Evolutionary conservation across 2,888 invertebrate species (phyloP), one percentile per base, ranked within the genome.

Genomic region (Rhyacophila evoluta): DNA sequence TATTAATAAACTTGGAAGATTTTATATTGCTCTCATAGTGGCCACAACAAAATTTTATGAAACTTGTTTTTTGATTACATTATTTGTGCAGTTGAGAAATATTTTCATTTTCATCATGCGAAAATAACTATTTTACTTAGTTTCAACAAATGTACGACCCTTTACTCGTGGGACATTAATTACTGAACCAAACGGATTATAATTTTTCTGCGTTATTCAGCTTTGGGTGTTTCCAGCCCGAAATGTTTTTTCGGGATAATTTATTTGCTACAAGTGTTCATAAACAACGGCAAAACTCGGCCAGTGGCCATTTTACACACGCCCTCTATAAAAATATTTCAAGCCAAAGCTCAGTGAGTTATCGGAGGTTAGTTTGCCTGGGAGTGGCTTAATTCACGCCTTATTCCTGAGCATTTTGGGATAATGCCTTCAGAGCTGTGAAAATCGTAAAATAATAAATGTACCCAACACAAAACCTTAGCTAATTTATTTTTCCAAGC

Each of bases 291-390:
- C 55, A 41, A 79, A 80, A 77, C 70, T 75, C 78, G 77, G 79
- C 75, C 77, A 72, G 75, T 74, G 75, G 75, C 74, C 74, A 36
- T 70, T 74, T 75, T 74, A 77, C 78, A 38, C 79, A 82, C 82
- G 79, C 81, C 81, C 81, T 79, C 77, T 70, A 82, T 82, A 82
- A 80, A 82, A 82, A 82, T 80, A 82, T 82, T 82, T 82, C 78
- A 75, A 70, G 69, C 78, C 73, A 78, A 77, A 79, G 78, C 77
- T 68, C 71, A 70, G 69, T 78, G 79, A 81, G 74, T 75, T 79
- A 79, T 78, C 79, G 77, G 38, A 74, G 81, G 81, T 74, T 76
- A 70, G 77, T 72, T 78, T 71, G 29, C 28, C 33, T 28, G 79
- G 81, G 81, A 55, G 81, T 72, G 81, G 76, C 72, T 27, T 69